phyloP scores from a whole-genome alignment of 1,140 invertebrate genomes.

The Tyrophagus putrescentiae region DNA sequence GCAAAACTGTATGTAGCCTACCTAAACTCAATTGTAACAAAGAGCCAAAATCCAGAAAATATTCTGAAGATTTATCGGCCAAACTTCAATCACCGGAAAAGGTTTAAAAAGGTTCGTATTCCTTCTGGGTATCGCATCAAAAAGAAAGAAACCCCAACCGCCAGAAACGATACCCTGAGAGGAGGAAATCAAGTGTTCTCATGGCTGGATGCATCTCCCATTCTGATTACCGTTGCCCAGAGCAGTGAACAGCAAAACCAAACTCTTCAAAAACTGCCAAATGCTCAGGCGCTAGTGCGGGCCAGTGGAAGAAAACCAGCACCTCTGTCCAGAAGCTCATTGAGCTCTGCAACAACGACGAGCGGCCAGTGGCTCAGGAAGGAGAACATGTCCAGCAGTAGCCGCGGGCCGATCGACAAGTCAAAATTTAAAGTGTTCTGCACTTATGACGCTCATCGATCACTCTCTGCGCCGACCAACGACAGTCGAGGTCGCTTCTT shows the following conservation, averaged over 20 bases:
- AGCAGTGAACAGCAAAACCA: background rate
- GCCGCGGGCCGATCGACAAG: background rate
- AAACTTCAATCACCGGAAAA: background rate
- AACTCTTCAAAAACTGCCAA: no score
- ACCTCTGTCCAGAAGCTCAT: no score
- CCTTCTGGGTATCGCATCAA: background rate
- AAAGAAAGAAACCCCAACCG: background rate
- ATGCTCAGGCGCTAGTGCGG: background rate
- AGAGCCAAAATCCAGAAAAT: slow-evolving; percentile 2
- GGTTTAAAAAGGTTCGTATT: slow-evolving; percentile 7
- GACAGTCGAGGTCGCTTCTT: background rate
- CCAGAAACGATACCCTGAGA: background rate
- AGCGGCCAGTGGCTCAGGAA: no score
- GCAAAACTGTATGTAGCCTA: background rate
- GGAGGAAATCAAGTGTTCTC: background rate
- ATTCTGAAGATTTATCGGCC: background rate
- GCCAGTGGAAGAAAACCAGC: background rate
- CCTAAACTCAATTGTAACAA: background rate
- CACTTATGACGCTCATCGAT: slow-evolving; percentile 4
- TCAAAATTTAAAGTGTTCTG: slow-evolving; percentile 12
- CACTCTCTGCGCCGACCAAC: background rate
- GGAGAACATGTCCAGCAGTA: no score
- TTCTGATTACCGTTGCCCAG: background rate
- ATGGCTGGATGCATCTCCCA: background rate
- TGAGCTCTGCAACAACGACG: no score